Conservation (phyloP, 2,797 vertebrate species). For the Diplodus puntazzo region DNA sequence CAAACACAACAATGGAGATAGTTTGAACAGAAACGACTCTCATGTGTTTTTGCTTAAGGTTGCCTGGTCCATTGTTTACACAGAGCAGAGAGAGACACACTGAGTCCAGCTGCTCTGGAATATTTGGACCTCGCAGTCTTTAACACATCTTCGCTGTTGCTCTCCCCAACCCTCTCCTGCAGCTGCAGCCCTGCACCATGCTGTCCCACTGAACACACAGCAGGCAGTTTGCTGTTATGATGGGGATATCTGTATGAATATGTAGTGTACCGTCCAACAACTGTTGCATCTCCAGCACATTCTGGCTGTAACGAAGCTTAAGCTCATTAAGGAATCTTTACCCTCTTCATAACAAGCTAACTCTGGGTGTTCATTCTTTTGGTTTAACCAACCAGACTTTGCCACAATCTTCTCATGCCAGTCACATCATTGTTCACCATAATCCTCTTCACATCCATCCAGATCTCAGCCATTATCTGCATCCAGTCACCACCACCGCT, state of each 20-base stretch:
- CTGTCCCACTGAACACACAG: constrained; percentile 38
- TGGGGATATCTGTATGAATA: constrained; percentile 1
- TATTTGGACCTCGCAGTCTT: constrained; percentile 53
- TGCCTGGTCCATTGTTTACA: constrained; percentile 72
- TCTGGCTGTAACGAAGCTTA: background rate
- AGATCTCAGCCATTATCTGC: too few species aligned
- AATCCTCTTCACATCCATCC: too few species aligned
- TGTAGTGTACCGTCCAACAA: background rate
- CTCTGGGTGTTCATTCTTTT: too few species aligned
- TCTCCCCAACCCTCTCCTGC: constrained; percentile 37
- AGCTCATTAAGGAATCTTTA: too few species aligned
- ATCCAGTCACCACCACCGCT: too few species aligned
- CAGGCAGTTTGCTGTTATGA: constrained; percentile 17
- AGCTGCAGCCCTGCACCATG: constrained; percentile 60
- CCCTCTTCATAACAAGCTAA: too few species aligned
- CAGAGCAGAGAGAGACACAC: constrained; percentile 67
- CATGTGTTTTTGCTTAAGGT: constrained; percentile 76
- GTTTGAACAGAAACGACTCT: constrained; percentile 49
- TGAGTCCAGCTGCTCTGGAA: constrained; percentile 77
- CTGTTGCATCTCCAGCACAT: constrained; percentile 8
- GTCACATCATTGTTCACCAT: too few species aligned
- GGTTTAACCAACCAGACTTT: too few species aligned
- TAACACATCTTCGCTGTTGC: constrained; percentile 61
- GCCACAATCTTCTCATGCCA: too few species aligned
- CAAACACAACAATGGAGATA: constrained; percentile 56